Percentiles rank a stretch among this genome's conserved stretches.
Conservation (phyloP, 2,797 vertebrate genomes). For the Anisognathus igniventris region DNA sequence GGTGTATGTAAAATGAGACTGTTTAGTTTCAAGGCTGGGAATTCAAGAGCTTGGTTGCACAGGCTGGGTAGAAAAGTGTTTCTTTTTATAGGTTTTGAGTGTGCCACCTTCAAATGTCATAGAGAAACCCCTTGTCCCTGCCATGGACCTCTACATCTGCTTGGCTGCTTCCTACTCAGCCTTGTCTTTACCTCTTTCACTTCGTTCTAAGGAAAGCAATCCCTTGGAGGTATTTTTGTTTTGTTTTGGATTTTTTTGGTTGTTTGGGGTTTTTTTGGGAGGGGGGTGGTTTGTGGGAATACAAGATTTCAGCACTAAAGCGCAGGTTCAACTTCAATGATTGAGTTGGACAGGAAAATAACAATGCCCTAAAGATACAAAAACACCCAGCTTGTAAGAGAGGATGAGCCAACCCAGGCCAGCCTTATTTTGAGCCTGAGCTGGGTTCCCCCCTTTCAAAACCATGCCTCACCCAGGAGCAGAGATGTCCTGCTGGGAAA, state of each 20-base stretch:
- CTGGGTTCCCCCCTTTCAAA: not conserved
- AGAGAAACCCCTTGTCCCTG: not conserved
- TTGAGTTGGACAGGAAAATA: not conserved
- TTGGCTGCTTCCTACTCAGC: not conserved
- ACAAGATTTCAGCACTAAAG: not conserved
- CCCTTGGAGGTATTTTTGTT: not conserved
- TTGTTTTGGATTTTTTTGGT: not conserved
- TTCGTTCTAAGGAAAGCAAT: not conserved
- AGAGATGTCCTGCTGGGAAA: not conserved
- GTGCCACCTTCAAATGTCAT: not conserved
- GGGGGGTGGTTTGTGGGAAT: not conserved
- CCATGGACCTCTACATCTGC: not conserved
- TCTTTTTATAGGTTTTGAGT: not conserved
- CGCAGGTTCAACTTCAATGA: not conserved
- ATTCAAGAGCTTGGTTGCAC: not conserved
- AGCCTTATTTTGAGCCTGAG: not conserved
- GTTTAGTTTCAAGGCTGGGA: conserved; percentile 11
- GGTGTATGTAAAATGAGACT: conserved; percentile 33
- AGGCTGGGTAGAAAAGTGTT: not conserved
- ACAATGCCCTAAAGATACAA: accelerated
- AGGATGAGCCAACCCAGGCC: not conserved
- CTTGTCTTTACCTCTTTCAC: not conserved
- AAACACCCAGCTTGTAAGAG: not conserved
- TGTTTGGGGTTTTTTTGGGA: accelerated
- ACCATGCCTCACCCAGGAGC: not conserved